These are phyloP conservation scores for Carollia perspicillata DNA, from an alignment of 2,113 vertebrate genomes.

Conservation along the genomic window DNA sequence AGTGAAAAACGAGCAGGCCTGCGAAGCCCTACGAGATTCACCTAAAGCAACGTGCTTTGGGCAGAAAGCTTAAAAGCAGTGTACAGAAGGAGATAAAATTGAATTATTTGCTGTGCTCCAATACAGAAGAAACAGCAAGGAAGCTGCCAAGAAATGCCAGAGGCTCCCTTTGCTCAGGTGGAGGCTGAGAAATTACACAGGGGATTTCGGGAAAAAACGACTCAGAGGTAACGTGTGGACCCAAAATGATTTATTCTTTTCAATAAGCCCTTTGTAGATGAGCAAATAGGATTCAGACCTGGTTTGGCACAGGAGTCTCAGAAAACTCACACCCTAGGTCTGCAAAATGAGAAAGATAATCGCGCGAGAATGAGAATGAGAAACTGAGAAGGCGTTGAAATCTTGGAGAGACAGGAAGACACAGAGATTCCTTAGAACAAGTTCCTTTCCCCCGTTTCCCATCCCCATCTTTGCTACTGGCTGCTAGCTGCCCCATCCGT, in stretches of 20 bases:
- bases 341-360: constrained; percentile 38
- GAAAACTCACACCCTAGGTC: constrained; percentile 36
- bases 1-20: constrained; percentile 54
- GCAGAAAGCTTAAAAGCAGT: constrained; percentile 54
- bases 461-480: not conserved
- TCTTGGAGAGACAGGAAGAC: not conserved
- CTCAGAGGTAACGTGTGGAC: constrained; percentile 58
- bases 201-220: constrained; percentile 60
- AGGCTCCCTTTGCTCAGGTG: constrained; percentile 44
- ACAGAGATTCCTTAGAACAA: not conserved
- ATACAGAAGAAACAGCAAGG: not conserved
- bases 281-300: constrained; percentile 57
- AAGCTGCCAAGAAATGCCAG: constrained; percentile 44
- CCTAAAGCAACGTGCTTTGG: constrained; percentile 42
- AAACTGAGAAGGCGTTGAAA: not conserved
- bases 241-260: constrained; percentile 69
- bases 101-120: constrained; percentile 63
- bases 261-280: constrained; percentile 54
- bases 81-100: constrained; percentile 67
- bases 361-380: not conserved
- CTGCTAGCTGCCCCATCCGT: not conserved
- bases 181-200: constrained; percentile 58
- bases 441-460: not conserved
- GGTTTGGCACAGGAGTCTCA: constrained; percentile 25
- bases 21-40: constrained; percentile 45